Evolutionary conservation across 2,113 vertebrate species (phyloP).

Genomic region (Siphamia tubifer): DNA sequence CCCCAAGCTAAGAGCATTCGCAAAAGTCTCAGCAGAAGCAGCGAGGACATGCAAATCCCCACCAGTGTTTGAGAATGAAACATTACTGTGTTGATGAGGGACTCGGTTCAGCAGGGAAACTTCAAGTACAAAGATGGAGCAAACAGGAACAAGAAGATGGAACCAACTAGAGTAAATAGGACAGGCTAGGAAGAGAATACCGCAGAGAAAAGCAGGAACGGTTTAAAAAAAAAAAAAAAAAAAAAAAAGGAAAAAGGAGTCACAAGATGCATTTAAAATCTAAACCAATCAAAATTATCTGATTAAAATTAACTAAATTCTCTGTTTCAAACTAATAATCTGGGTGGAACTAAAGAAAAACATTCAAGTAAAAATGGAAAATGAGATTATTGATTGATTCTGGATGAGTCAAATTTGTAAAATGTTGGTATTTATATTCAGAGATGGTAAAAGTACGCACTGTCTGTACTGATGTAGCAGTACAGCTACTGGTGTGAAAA

Average conservation of each 20-base stretch:
- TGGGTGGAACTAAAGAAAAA: not conserved
- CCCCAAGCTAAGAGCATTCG: not conserved
- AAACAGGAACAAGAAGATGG: not conserved
- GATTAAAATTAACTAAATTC: not conserved
- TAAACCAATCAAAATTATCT: not conserved
- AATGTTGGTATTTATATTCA: no score
- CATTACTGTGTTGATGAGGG: not conserved
- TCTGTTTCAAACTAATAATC: not conserved
- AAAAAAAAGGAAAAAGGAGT: not conserved
- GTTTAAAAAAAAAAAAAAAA: not conserved
- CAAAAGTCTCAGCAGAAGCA: not conserved
- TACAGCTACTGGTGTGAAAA: no score
- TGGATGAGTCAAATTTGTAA: no score
- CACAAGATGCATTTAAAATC: not conserved
- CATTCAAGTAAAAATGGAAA: no score
- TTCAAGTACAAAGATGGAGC: not conserved
- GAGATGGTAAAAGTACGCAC: no score
- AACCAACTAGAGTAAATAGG: not conserved
- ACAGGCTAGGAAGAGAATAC: not conserved
- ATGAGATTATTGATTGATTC: no score
- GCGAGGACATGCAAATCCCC: not conserved
- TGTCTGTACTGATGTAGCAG: no score
- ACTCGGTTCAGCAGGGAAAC: not conserved
- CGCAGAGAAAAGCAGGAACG: not conserved
- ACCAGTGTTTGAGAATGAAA: constrained; percentile 1